Evolutionary conservation across 2,888 invertebrate species (phyloP), one percentile per base, ranked within the genome.

Genomic region (Meganola albula): DNA sequence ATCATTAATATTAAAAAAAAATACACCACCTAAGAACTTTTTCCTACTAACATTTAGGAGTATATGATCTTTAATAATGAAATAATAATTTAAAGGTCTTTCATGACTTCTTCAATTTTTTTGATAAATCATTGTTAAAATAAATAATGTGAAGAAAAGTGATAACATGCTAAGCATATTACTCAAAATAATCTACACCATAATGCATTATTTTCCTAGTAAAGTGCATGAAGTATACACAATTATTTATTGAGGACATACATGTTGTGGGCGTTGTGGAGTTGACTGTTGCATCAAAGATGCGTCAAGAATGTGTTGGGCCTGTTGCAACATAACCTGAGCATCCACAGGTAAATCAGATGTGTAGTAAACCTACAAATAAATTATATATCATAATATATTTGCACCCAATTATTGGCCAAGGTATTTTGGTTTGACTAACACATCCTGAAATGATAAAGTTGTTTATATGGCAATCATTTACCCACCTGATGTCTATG

Each of bases 341-440:
- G 84, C 78, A 66, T 86, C 86, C 78, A 82, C 80, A 56, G 85
- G 83, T 65, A 85, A 76, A 72, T 85, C 84, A 64, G 86, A 85
- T 60, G 86, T 80, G 84, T 87, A 87, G 84, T 84, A 86, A 67
- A 87, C 87, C 87, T 87, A 84, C 74, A 82, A 84, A 83, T 79
- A 80, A 84, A 83, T 74, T 55, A 53, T 58, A 56, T 38, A 42
- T 60, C 53, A 57, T 49, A 53, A 44, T n/a, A n/a, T n/a, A n/a
- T n/a, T n/a, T n/a, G n/a, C n/a, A n/a, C n/a, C n/a, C n/a, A n/a
- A n/a, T n/a, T n/a, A n/a, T n/a, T n/a, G n/a, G n/a, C n/a, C n/a
- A n/a, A n/a, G n/a, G n/a, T n/a, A n/a, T n/a, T n/a, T n/a, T n/a
- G n/a, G n/a, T n/a, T n/a, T n/a, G n/a, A n/a, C 12, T 21, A 7